These are phyloP conservation scores for Watsonalla binaria DNA, from an alignment of 2,888 invertebrate genomes.

Conservation along the genomic window DNA sequence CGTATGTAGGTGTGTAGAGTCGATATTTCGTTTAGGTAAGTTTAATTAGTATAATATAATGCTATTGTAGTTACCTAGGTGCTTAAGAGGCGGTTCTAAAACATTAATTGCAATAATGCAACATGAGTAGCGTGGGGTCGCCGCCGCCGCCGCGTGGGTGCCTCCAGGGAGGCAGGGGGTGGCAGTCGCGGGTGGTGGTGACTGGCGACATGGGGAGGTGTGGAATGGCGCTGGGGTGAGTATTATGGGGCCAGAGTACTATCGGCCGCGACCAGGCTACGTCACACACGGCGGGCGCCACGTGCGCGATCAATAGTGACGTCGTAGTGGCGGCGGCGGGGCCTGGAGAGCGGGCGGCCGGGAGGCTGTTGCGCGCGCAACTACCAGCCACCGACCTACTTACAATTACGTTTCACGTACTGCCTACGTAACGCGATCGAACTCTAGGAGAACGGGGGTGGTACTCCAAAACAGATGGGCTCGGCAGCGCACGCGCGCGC, in stretches of 20 bases:
- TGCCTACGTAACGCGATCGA: constrained; percentile 72
- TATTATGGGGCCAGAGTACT: constrained; percentile 43
- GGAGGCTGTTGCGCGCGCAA: constrained; percentile 59
- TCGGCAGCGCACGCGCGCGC: constrained; percentile 36
- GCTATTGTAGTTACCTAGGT: too few relatives aligned
- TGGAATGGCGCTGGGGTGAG: constrained; percentile 27
- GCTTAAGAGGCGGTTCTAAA: too few relatives aligned
- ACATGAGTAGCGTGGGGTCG: constrained; percentile 31
- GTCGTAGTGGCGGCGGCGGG: constrained; percentile 43
- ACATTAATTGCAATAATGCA: constrained; percentile 8
- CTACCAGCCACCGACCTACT: constrained; percentile 61
- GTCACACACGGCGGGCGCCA: constrained; percentile 76
- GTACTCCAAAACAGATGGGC: constrained; percentile 23
- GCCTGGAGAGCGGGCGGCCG: constrained; percentile 7
- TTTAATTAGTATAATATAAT: too few relatives aligned
- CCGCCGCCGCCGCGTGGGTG: background rate
- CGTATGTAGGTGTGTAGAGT: too few relatives aligned
- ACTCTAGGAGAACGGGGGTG: constrained; percentile 32
- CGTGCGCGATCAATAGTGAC: constrained; percentile 77
- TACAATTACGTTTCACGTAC: constrained; percentile 73
- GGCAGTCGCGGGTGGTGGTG: constrained; percentile 17
- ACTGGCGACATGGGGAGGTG: constrained; percentile 18
- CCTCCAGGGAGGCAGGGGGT: constrained; percentile 14
- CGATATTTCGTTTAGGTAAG: too few relatives aligned
- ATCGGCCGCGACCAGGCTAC: constrained; percentile 61